These are phyloP conservation scores for Syngnathus acus DNA, from an alignment of 2,797 vertebrate species.

Conservation along the genomic window DNA sequence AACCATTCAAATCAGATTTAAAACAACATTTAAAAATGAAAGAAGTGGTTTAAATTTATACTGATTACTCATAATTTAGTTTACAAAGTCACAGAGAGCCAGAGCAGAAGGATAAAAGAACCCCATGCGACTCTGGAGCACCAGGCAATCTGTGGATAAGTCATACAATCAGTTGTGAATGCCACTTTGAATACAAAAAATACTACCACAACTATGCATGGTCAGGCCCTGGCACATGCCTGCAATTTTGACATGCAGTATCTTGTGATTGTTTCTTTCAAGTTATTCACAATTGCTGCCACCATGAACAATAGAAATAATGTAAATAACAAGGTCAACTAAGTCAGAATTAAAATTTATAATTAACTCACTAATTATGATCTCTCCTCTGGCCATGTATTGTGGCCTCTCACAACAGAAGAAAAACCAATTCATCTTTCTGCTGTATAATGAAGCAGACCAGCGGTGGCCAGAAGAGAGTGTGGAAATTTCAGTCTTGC, in stretches of 20 bases:
- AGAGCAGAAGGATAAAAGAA: too few species aligned
- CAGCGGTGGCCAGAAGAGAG: not conserved
- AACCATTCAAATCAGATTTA: too few species aligned
- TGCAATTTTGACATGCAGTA: not conserved
- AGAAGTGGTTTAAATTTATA: too few species aligned
- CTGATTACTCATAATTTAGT: too few species aligned
- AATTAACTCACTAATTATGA: not conserved
- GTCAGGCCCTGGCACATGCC: too few species aligned
- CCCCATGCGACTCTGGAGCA: too few species aligned
- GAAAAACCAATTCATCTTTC: not conserved
- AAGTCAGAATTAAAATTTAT: not conserved
- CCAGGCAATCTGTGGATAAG: not conserved
- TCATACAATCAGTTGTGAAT: not conserved
- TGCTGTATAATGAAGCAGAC: not conserved
- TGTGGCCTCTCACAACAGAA: not conserved
- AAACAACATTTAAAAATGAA: too few species aligned
- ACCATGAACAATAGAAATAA: not conserved
- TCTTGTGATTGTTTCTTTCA: not conserved
- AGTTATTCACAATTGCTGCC: not conserved
- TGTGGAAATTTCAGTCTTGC: not conserved
- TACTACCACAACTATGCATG: not conserved
- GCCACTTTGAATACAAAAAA: not conserved
- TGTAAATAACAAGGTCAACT: not conserved
- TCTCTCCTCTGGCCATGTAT: not conserved
- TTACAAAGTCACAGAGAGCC: too few species aligned